Conservation (phyloP, 2,797 vertebrate genomes). For the Nyctibius grandis region DNA sequence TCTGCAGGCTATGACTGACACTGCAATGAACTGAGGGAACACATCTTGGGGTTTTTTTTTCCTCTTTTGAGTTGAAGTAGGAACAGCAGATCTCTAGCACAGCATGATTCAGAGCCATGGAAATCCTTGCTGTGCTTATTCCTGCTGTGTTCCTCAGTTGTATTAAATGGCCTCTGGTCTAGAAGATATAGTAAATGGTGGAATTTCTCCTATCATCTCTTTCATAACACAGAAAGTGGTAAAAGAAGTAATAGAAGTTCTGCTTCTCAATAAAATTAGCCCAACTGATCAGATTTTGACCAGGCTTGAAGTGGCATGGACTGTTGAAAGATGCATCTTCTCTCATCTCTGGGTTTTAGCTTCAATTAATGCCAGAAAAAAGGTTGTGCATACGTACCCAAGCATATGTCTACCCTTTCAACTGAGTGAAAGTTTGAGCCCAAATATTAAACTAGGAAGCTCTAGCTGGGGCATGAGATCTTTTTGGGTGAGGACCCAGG, state of each 20-base stretch:
- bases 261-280: neutral
- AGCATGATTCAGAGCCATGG: fast-evolving
- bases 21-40: neutral
- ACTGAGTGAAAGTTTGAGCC: neutral
- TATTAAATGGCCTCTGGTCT: neutral
- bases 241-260: neutral
- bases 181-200: neutral
- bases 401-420: neutral
- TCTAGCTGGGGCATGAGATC: neutral
- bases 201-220: neutral
- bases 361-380: neutral
- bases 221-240: neutral
- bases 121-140: neutral
- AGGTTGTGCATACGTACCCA: neutral
- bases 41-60: neutral
- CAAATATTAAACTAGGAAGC: neutral
- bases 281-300: neutral
- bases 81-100: neutral
- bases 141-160: fast-evolving
- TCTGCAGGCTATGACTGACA: conserved; percentile 31
- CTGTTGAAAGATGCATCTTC: neutral
- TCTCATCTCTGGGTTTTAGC: neutral
- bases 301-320: neutral
- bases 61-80: neutral
- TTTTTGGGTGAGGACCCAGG: neutral